Percentiles rank a stretch among this genome's conserved stretches.
These are phyloP conservation scores for Tychaedon coryphoeus DNA, from an alignment of 2,113 vertebrate genomes.

Conservation along the genomic window DNA sequence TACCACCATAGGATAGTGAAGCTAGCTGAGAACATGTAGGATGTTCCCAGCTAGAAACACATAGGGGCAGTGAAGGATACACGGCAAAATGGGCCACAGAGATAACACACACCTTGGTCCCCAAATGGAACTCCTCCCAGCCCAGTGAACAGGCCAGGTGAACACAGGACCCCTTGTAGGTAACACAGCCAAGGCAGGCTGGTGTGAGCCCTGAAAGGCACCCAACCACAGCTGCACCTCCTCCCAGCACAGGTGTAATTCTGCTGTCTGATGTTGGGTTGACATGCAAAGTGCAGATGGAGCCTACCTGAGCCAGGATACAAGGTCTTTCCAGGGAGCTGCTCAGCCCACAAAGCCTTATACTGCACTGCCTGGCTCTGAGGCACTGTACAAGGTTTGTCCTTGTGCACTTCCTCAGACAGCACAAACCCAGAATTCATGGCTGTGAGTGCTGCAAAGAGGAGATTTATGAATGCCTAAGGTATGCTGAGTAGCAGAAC, in stretches of 20 bases:
- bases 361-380: not conserved
- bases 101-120: not conserved
- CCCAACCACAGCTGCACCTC: not conserved
- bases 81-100: not conserved
- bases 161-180: rapidly evolving
- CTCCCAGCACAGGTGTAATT: not conserved
- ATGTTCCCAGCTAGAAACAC: not conserved
- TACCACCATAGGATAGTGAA: not conserved
- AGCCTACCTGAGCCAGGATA: not conserved
- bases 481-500: not conserved
- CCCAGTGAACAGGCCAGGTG: not conserved
- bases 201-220: not conserved
- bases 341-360: not conserved
- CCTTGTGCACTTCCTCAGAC: not conserved
- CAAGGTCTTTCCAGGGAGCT: not conserved
- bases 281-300: rapidly evolving
- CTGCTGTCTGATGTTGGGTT: not conserved
- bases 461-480: not conserved
- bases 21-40: not conserved
- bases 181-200: not conserved
- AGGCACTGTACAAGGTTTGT: not conserved
- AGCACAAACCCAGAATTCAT: not conserved
- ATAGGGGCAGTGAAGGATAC: not conserved
- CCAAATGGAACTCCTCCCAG: not conserved
- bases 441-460: not conserved